Percentiles rank a stretch among this genome's conserved stretches.
Evolutionary conservation across 2,797 vertebrate genomes (phyloP).

Genomic region (Gouania willdenowi): DNA sequence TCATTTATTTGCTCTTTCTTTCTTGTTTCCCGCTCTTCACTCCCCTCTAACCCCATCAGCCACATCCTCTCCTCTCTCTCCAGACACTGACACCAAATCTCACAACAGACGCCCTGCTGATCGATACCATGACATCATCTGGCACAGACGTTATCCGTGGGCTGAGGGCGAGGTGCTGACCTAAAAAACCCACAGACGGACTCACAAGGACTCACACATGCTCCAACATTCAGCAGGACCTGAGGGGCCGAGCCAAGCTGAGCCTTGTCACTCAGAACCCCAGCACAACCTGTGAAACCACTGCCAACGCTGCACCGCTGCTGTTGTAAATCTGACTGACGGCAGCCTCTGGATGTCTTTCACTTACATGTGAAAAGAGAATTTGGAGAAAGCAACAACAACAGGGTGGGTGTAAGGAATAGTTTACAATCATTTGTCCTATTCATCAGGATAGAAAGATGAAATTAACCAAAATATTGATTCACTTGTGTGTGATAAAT

Average conservation of each 20-base stretch:
- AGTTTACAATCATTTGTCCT: too few relatives aligned
- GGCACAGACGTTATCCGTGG: slow-evolving; percentile 54
- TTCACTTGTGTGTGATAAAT: too few relatives aligned
- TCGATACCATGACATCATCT: slow-evolving; percentile 73
- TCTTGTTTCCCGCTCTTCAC: too few relatives aligned
- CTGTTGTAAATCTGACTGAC: slow-evolving; percentile 51
- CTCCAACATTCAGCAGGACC: slow-evolving; percentile 9
- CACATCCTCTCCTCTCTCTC: slow-evolving; percentile 28
- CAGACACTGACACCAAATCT: slow-evolving; percentile 63
- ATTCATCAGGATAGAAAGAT: slow-evolving; percentile 24
- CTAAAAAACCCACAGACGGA: slow-evolving; percentile 13
- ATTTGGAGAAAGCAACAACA: too few relatives aligned
- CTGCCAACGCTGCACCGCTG: slow-evolving; percentile 19
- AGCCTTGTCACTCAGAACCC: slow-evolving; percentile 33
- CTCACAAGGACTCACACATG: slow-evolving; percentile 1
- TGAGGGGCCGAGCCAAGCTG: slow-evolving; percentile 31
- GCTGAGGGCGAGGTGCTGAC: slow-evolving; percentile 52
- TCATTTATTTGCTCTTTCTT: neutral
- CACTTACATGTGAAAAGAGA: slow-evolving; percentile 44
- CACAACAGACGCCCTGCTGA: slow-evolving; percentile 60
- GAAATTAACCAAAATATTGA: too few relatives aligned
- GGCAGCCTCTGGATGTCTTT: slow-evolving; percentile 45
- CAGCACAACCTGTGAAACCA: slow-evolving; percentile 9
- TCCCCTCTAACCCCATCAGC: neutral
- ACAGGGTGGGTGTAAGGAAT: too few relatives aligned